A percentile compares a stretch with the other conserved stretches of the same genome.
Evolutionary conservation across 2,797 vertebrate species (phyloP).

Genomic region (Etheostoma perlongum): DNA sequence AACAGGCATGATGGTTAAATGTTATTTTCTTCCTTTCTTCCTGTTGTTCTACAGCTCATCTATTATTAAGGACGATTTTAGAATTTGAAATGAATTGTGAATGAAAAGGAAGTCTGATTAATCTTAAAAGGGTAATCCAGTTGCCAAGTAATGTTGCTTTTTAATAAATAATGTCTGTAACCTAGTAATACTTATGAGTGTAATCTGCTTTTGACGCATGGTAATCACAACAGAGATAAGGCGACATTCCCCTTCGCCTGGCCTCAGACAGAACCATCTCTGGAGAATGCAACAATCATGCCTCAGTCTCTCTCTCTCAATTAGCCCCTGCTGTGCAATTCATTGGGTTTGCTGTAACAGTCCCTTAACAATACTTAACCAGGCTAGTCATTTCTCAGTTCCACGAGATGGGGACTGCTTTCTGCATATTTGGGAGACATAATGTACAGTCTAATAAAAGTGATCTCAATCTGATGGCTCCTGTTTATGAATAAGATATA

Average conservation of each 20-base stretch:
- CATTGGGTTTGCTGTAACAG: conserved; percentile 81
- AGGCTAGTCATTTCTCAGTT: conserved; percentile 78
- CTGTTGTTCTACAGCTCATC: conserved; percentile 63
- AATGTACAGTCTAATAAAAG: conserved; percentile 46
- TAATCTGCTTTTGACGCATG: conserved; percentile 70
- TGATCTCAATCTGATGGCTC: conserved; percentile 46
- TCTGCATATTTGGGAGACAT: conserved; percentile 69
- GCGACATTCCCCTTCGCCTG: conserved; percentile 58
- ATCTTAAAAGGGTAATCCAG: conserved; percentile 66
- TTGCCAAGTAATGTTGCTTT: conserved; percentile 62
- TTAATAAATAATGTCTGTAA: conserved; percentile 72
- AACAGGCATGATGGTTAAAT: conserved; percentile 47
- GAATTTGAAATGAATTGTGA: conserved; percentile 64
- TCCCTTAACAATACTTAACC: conserved; percentile 80
- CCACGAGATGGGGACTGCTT: conserved; percentile 55
- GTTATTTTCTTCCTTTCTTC: conserved; percentile 58
- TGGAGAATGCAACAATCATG: conserved; percentile 79
- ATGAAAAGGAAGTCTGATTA: conserved; percentile 71
- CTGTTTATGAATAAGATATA: conserved; percentile 29
- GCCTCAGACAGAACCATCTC: conserved; percentile 79
- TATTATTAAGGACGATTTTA: conserved; percentile 74
- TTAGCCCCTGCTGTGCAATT: conserved; percentile 85
- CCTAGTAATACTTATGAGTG: conserved; percentile 63
- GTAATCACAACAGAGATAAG: conserved; percentile 74
- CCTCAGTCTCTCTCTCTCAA: conserved; percentile 77